These are phyloP conservation scores for Drosophila cracens DNA, from an alignment of 2,888 invertebrate species.

Conservation along the genomic window DNA sequence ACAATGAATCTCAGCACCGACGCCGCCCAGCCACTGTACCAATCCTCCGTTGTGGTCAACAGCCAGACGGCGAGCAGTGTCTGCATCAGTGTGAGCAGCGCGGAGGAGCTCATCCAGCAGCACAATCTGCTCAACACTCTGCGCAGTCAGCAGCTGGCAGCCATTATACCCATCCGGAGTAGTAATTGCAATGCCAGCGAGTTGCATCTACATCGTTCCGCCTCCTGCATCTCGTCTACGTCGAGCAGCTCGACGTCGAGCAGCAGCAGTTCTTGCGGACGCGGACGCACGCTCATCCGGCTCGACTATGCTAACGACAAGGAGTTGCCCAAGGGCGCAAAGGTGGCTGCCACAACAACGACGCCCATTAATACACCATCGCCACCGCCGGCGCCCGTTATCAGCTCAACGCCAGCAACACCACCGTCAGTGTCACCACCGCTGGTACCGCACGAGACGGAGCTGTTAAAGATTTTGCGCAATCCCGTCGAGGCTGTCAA, in stretches of 20 bases:
- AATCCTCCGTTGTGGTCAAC: conserved; percentile 89
- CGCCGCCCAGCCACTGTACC: conserved; percentile 87
- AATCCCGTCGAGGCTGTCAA: conserved; percentile 92
- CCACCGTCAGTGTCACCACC: conserved; percentile 14
- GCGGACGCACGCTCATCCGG: conserved; percentile 83
- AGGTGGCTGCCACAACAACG: conserved; percentile 51
- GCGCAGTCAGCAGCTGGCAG: conserved; percentile 75
- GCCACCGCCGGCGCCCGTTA: conserved; percentile 47
- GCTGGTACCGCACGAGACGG: conserved; percentile 83
- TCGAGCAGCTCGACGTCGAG: conserved; percentile 76
- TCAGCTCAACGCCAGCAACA: conserved; percentile 60
- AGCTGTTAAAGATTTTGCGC: conserved; percentile 87
- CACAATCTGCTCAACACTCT: conserved; percentile 83
- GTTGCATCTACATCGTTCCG: conserved; percentile 78
- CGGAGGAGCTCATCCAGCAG: conserved; percentile 80
- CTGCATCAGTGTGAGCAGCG: conserved; percentile 86
- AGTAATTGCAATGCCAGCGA: conserved; percentile 55
- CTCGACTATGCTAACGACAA: conserved; percentile 83
- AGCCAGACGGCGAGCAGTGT: conserved; percentile 87
- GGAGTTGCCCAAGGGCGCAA: conserved; percentile 47
- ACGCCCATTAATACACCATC: conserved; percentile 66
- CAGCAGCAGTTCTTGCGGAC: conserved; percentile 72
- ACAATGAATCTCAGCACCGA: conserved; percentile 90
- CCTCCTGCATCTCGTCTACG: conserved; percentile 82
- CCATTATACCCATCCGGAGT: conserved; percentile 85